Percentiles rank a stretch among this genome's conserved stretches.
These are phyloP conservation scores for Drosophila kambysellisi DNA, from an alignment of 2,888 invertebrate species.

Conservation along the genomic window DNA sequence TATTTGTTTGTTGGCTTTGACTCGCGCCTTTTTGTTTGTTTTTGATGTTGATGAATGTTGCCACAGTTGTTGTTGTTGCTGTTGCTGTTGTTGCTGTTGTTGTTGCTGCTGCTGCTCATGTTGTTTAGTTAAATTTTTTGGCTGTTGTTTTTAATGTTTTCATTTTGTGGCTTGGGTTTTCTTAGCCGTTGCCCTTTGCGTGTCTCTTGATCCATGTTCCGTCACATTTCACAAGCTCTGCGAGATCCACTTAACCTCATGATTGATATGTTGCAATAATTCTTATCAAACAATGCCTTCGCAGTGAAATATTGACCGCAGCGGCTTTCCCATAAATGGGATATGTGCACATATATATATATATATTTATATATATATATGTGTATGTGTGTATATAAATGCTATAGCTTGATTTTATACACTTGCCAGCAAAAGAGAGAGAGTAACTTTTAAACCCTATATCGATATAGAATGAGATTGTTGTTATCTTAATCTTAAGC, in stretches of 20 bases:
- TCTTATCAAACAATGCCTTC: constrained; percentile 75
- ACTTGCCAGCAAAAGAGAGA: constrained; percentile 2
- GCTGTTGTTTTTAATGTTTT: constrained; percentile 71
- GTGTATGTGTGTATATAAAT: constrained; percentile 7
- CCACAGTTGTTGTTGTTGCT: constrained; percentile 63
- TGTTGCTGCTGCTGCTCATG: constrained; percentile 27
- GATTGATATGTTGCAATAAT: constrained; percentile 80
- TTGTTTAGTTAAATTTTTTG: constrained; percentile 54
- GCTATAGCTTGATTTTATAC: constrained; percentile 14
- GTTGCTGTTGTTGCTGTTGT: constrained; percentile 36
- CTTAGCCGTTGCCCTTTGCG: constrained; percentile 53
- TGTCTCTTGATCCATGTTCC: constrained; percentile 78
- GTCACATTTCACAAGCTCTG: constrained; percentile 67
- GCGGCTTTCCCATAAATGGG: constrained; percentile 49
- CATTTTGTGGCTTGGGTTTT: constrained; percentile 61
- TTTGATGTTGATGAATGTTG: constrained; percentile 79
- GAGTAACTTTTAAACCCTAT: too few species aligned
- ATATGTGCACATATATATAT: constrained; percentile 9
- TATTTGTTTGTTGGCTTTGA: constrained; percentile 58
- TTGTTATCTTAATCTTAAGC: neutral
- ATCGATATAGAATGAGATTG: rapidly evolving
- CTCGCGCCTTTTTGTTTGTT: constrained; percentile 79
- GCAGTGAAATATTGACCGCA: constrained; percentile 63
- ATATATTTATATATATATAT: neutral
- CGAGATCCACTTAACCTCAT: constrained; percentile 73